Evolutionary conservation across 2,888 invertebrate genomes (phyloP).

Genomic region (Drosophila kambysellisi): DNA sequence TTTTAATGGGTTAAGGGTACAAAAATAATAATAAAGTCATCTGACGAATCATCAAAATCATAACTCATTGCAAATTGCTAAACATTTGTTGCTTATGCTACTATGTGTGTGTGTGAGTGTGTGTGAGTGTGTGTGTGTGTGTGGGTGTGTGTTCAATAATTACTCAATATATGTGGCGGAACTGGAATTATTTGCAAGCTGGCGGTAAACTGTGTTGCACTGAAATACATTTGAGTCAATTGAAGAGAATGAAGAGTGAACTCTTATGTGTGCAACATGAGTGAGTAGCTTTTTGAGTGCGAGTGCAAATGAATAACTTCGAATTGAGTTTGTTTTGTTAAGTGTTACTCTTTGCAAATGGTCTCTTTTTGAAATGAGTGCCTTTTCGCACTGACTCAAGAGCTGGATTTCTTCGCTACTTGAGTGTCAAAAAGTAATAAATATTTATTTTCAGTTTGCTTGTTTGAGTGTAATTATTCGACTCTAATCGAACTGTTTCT

Average conservation of each 20-base stretch:
- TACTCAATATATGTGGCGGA: slow-evolving; percentile 50
- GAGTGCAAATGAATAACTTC: not conserved
- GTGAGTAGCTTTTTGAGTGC: not conserved
- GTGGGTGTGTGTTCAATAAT: slow-evolving; percentile 45
- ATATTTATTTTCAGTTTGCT: not conserved
- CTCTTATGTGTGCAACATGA: slow-evolving; percentile 1
- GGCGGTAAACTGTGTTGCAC: slow-evolving; percentile 48
- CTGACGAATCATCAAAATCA: slow-evolving; percentile 74
- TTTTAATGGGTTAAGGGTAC: no score
- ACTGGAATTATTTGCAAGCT: slow-evolving; percentile 53
- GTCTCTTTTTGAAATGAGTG: not conserved
- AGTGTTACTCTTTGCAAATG: not conserved
- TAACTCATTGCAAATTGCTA: slow-evolving; percentile 73
- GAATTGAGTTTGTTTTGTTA: not conserved
- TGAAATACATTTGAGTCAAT: slow-evolving; percentile 8
- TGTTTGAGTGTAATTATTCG: not conserved
- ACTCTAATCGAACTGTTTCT: not conserved
- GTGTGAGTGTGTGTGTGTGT: slow-evolving; percentile 6
- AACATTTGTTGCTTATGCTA: slow-evolving; percentile 41
- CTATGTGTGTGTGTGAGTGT: slow-evolving; percentile 17
- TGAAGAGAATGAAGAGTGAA: not conserved
- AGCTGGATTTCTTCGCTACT: not conserved
- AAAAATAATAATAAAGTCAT: slow-evolving; percentile 75
- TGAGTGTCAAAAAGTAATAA: not conserved
- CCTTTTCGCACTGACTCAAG: not conserved